Base-by-base conservation (phyloP, 1,140 invertebrate species). In the Drosophila nebulosa region DNA sequence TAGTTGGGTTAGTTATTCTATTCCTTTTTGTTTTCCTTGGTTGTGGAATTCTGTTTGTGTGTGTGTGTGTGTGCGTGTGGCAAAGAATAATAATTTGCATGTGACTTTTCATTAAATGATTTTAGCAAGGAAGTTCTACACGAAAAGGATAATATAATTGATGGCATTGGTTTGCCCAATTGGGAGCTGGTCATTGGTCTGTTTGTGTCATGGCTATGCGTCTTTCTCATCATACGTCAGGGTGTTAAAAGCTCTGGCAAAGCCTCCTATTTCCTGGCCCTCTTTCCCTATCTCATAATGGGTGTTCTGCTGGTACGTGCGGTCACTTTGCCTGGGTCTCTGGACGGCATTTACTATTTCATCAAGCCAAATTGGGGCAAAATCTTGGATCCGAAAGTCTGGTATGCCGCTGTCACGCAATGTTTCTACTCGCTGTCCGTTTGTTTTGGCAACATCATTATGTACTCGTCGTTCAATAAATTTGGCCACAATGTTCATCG, bases 231-330 rank as follows among this genome's bases (percentile, higher is more conserved):
- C 58, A 94, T 97, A 14, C 93, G 95, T 16, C 94, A 74, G 0
- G 97, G 97, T 22, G 95, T 98, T 0, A 94, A 95, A 79, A 95
- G 95, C 73, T 95, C 95, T 0, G 95, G 96, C 35, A 96, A 96
- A 91, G 95, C 94, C 0, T 94, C 96, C 0, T 97, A 97, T 78
- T 97, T 97, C 89, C 93, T 97, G 0, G 97, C 97, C 0, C 88
- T 97, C 0, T 97, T 98, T 81, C 97, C 97, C 0, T 98, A 98
- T 85, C 92, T 97, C 0, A 94, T 98, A n/a, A 93, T 98, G 90
- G 92, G 95, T 0, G 94, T 95, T 1, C 91, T 98, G 1, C 92
- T 98, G 2, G 93, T 96, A 1, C 78, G 93, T 92, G 86, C 96
- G 92, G 79, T 95, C 92, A 96, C 96, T 0, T 91, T 98, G 58